Percentiles rank a stretch among this genome's conserved stretches.
Evolutionary conservation across 2,888 invertebrate genomes (phyloP).

Genomic region (Seladonia tumulorum): DNA sequence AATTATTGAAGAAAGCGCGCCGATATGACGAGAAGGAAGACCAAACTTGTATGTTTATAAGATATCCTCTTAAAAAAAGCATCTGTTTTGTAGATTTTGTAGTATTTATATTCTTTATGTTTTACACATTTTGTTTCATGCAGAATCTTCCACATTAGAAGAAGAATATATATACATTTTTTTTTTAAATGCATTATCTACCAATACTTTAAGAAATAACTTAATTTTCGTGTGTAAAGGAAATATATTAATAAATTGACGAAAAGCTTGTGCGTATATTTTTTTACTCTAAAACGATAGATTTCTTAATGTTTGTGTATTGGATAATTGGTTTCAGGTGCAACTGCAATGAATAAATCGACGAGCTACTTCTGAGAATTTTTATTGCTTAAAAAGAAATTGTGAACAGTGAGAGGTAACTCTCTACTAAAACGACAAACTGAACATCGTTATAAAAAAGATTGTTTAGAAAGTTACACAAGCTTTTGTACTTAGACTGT

Average conservation of each 20-base stretch:
- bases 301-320: constrained; percentile 14
- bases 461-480: constrained; percentile 53
- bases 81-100: constrained; percentile 73
- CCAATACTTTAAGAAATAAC: constrained; percentile 40
- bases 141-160: constrained; percentile 30
- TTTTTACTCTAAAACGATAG: constrained; percentile 17
- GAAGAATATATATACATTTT: constrained; percentile 36
- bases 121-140: constrained; percentile 60
- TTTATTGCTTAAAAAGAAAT: constrained; percentile 61
- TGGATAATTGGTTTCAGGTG: constrained; percentile 16
- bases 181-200: constrained; percentile 39
- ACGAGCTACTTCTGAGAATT: constrained; percentile 30
- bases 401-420: constrained; percentile 40
- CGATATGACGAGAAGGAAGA: constrained; percentile 46
- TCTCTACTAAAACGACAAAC: constrained; percentile 43
- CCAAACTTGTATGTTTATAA: constrained; percentile 67
- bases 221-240: constrained; percentile 63
- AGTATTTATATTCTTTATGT: constrained; percentile 73
- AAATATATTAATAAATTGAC: constrained; percentile 68
- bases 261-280: constrained; percentile 52
- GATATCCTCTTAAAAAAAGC: constrained; percentile 43
- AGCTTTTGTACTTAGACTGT: constrained; percentile 65
- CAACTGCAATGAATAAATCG: constrained; percentile 25
- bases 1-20: constrained; percentile 64
- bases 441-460: constrained; percentile 56